phyloP scores from a whole-genome alignment of 2,113 vertebrate genomes.

The Podocnemis expansa region DNA sequence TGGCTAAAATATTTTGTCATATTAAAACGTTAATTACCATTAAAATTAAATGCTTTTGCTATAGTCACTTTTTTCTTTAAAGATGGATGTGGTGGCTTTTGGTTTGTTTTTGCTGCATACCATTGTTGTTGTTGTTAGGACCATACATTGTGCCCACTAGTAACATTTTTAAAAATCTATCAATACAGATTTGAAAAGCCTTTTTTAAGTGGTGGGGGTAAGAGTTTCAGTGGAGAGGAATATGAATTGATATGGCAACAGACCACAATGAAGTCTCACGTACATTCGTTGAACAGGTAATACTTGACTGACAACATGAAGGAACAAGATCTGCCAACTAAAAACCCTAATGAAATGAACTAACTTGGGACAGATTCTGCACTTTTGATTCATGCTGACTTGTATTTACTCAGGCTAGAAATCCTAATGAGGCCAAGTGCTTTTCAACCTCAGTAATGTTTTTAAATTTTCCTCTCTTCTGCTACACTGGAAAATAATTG shows the following conservation, averaged over 20 bases:
- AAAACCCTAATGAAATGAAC: neutral
- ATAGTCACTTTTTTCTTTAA: neutral
- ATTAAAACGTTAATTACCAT: neutral
- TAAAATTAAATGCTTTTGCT: neutral
- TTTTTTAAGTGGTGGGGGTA: neutral
- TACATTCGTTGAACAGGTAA: neutral
- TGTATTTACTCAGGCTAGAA: neutral
- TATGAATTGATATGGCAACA: neutral
- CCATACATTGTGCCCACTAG: neutral
- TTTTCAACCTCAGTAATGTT: neutral
- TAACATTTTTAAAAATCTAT: neutral
- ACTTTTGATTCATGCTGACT: neutral
- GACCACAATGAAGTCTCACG: neutral
- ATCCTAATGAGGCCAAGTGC: neutral
- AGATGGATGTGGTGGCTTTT: neutral
- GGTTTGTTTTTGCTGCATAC: neutral
- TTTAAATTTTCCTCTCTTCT: accelerated
- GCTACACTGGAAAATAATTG: neutral
- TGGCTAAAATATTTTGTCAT: neutral
- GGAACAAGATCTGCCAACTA: neutral
- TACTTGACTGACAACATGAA: neutral
- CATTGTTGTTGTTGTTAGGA: neutral
- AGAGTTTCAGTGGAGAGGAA: neutral
- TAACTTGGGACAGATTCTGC: neutral
- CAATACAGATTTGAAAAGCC: neutral